A percentile compares a stretch with the other conserved stretches of the same genome.
Conservation (phyloP, 2,113 vertebrate species). For the Colistium nudipinnis region DNA sequence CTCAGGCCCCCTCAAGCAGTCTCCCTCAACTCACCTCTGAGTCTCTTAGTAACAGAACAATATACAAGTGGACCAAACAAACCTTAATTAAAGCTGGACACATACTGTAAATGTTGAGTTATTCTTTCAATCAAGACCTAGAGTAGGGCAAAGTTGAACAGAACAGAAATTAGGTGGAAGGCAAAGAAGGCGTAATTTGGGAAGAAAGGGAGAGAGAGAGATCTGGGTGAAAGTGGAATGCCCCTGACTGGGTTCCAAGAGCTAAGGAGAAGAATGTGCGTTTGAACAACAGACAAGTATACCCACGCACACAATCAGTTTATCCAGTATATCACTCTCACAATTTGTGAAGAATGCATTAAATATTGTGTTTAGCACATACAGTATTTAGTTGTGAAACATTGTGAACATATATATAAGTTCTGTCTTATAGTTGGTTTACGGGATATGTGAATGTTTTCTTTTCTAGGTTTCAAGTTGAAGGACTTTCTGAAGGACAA, state of each 20-base stretch:
- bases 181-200: neutral
- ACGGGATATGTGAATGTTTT: neutral
- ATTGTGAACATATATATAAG: too few relatives aligned
- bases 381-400: too few relatives aligned
- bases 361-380: neutral
- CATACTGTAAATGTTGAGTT: too few relatives aligned
- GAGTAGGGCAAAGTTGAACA: neutral
- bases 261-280: neutral
- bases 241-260: conserved; percentile 13
- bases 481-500: conserved; percentile 91
- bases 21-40: too few relatives aligned
- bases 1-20: neutral
- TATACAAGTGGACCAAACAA: too few relatives aligned
- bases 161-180: conserved; percentile 4
- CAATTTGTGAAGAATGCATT: neutral
- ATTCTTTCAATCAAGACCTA: too few relatives aligned
- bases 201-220: neutral
- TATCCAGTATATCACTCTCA: neutral
- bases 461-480: conserved; percentile 87
- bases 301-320: conserved; percentile 21
- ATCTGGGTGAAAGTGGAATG: conserved; percentile 61
- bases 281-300: neutral
- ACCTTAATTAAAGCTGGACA: too few relatives aligned
- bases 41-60: too few relatives aligned
- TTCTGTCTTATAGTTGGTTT: neutral